phyloP scores from a whole-genome alignment of 2,888 invertebrate genomes.

The Agrotis exclamationis region DNA sequence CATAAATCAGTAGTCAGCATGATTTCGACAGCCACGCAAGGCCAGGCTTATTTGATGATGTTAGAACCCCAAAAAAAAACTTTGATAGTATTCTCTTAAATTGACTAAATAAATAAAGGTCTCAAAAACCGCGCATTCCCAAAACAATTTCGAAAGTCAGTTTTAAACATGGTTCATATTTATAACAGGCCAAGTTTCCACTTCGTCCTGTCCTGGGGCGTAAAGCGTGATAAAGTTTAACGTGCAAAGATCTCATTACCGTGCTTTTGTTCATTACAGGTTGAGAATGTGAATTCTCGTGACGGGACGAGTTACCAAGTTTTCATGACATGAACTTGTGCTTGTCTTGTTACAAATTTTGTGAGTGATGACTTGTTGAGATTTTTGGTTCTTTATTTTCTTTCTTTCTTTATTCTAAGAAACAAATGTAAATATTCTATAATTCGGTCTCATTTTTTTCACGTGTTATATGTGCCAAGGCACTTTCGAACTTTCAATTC shows the following conservation, averaged over 20 bases:
- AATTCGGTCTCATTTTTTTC: too few relatives aligned
- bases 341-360: conserved; percentile 49
- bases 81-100: too few relatives aligned
- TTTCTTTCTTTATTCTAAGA: too few relatives aligned
- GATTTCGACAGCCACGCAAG: too few relatives aligned
- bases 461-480: too few relatives aligned
- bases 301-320: conserved; percentile 61
- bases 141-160: conserved; percentile 42
- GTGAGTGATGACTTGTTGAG: conserved; percentile 19
- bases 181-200: conserved; percentile 58
- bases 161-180: conserved; percentile 57
- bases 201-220: conserved; percentile 46
- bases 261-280: conserved; percentile 68
- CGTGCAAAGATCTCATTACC: conserved; percentile 79
- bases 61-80: too few relatives aligned
- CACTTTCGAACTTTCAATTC: too few relatives aligned
- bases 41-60: too few relatives aligned
- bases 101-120: neutral
- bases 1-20: too few relatives aligned
- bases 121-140: conserved; percentile 9
- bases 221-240: conserved; percentile 70
- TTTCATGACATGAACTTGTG: conserved; percentile 30
- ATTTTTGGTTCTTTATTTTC: neutral
- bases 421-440: too few relatives aligned
- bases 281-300: conserved; percentile 68